phyloP scores from a whole-genome alignment of 1,140 invertebrate genomes.

The Theocolax elegans region DNA sequence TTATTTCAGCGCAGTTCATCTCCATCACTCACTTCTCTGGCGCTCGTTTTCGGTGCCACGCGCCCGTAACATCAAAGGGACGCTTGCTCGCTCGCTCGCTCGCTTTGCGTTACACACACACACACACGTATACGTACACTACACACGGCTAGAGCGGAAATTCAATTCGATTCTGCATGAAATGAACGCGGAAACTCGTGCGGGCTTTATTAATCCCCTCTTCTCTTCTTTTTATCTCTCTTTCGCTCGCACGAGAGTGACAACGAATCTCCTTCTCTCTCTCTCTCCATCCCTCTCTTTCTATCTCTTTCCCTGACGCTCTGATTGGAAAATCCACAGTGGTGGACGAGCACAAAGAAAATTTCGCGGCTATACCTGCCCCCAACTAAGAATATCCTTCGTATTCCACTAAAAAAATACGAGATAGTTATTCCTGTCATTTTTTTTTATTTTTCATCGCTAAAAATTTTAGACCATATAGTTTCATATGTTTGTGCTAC shows the following conservation, averaged over 20 bases:
- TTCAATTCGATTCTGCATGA: slow-evolving; percentile 63
- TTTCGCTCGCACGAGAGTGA: neutral
- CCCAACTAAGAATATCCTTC: neutral
- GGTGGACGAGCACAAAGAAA: slow-evolving; percentile 20
- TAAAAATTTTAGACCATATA: too few relatives aligned
- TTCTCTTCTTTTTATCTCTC: slow-evolving; percentile 10
- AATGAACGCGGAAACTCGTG: slow-evolving; percentile 59
- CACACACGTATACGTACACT: slow-evolving; percentile 23
- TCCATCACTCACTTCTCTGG: slow-evolving; percentile 26
- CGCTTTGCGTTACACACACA: slow-evolving; percentile 15
- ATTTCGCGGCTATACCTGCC: neutral
- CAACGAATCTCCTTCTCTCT: neutral
- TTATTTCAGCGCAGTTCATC: slow-evolving; percentile 16
- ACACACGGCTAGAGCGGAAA: slow-evolving; percentile 49
- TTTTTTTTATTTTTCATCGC: too few relatives aligned
- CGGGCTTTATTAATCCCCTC: slow-evolving; percentile 59
- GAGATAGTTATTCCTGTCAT: too few relatives aligned
- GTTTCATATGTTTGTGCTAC: too few relatives aligned
- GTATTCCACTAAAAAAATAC: too few relatives aligned
- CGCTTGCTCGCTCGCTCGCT: slow-evolving; percentile 39
- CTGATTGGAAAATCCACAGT: slow-evolving; percentile 59
- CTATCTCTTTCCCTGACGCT: slow-evolving; percentile 16
- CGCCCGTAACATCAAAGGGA: slow-evolving; percentile 58
- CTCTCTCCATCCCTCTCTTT: neutral
- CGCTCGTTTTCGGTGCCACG: slow-evolving; percentile 40